These are phyloP conservation scores for Orchesella flavescens DNA, from an alignment of 2,888 invertebrate species.

Conservation along the genomic window DNA sequence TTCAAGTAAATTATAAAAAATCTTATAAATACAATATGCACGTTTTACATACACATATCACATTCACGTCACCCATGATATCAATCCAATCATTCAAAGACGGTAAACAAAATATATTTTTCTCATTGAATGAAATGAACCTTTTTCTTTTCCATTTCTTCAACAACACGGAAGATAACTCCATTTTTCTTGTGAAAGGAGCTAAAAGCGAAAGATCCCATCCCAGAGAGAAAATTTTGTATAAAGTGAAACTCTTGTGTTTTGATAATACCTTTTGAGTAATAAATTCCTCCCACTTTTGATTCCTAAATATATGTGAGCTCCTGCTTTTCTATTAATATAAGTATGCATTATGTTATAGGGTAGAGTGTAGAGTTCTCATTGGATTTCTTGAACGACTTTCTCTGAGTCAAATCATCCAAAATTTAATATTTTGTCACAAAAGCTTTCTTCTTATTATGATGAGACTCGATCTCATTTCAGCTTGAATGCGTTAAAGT, in stretches of 20 bases:
- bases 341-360: neutral
- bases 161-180: neutral
- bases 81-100: slow-evolving; percentile 9
- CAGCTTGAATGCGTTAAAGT: slow-evolving; percentile 14
- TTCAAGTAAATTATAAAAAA: no score
- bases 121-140: neutral
- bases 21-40: no score
- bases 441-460: slow-evolving; percentile 28
- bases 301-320: neutral
- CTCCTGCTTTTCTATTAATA: neutral
- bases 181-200: neutral
- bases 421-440: slow-evolving; percentile 43
- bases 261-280: neutral
- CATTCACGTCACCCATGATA: neutral
- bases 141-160: neutral
- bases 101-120: neutral
- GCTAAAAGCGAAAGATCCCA: neutral
- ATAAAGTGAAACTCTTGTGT: neutral
- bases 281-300: neutral
- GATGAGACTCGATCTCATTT: slow-evolving; percentile 37
- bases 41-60: neutral
- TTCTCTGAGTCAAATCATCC: slow-evolving; percentile 46
- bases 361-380: neutral
- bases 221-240: neutral
- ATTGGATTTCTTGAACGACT: slow-evolving; percentile 42